Base-by-base conservation (phyloP, 2,113 vertebrate species). In the Chloropsis cyanopogon region DNA sequence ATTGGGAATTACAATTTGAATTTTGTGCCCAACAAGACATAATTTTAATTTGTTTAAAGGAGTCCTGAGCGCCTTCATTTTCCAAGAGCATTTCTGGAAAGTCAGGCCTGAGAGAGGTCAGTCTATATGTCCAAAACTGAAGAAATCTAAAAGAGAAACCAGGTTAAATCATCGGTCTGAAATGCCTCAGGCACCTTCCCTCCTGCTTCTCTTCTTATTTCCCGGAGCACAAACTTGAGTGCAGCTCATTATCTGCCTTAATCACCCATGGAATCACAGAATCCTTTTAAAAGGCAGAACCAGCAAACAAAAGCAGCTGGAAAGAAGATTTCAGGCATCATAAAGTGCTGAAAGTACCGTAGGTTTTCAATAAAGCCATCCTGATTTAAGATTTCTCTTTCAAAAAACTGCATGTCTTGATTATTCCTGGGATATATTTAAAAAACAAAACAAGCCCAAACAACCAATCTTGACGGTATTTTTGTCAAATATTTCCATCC, bases 401-500 rank as follows among this genome's bases (percentile, higher is more conserved):
- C n/a, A 56, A 41, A 63, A 72, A 93, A 28, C 28, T 44, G 37
- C 46, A 64, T 33, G 14, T 69, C 63, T 72, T 76, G 76, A 78
- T 92, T 90, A 70, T 85, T 93, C 91, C 80, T 86, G 65, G 72
- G 65, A 44, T 66, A 12, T 41, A 73, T 72, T 22, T 4, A 69
- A 84, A 65, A 46, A 8, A 2, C 14, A 42, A 61, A 77, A 52
- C 7, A 23, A n/a, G 35, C 41, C 46, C n/a, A 73, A 87, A 39
- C 17, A 68, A 69, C 14, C 39, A 79, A 82, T 46, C 82, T 41
- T 46, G 68, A 83, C 60, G 68, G 82, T 49, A 86, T 90, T 93
- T 93, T 59, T 83, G 90, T 92, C 79, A 71, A 92, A 81, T 78
- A 86, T 95, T 96, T 96, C 86, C 79, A 49, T 77, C 90, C 68